Percentiles rank a stretch among this genome's conserved stretches.
phyloP scores from a whole-genome alignment of 2,888 invertebrate genomes.

The Aethes cnicana region DNA sequence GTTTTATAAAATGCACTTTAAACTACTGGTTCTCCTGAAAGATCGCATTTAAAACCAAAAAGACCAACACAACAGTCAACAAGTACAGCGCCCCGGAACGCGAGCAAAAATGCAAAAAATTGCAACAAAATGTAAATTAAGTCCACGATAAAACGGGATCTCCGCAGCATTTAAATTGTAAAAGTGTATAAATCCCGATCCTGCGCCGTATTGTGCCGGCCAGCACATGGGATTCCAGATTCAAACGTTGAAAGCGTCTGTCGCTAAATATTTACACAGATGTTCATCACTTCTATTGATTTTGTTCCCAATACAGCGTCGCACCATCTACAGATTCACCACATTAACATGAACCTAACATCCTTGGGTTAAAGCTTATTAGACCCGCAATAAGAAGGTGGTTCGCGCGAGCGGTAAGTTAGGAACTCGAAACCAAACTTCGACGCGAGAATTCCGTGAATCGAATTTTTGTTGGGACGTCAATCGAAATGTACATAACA shows the following conservation, averaged over 20 bases:
- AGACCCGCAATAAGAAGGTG: not conserved
- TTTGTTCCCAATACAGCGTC: conserved; percentile 23
- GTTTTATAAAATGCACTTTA: no score
- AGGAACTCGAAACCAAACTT: conserved; percentile 16
- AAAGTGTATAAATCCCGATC: conserved; percentile 19
- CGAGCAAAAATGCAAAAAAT: conserved; percentile 19
- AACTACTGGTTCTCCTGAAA: no score
- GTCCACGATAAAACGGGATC: conserved; percentile 28
- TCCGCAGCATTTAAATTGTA: conserved; percentile 29
- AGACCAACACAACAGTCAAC: conserved; percentile 12
- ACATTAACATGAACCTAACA: conserved; percentile 1
- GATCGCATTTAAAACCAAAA: no score
- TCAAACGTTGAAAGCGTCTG: conserved; percentile 20
- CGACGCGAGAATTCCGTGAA: conserved; percentile 12
- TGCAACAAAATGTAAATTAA: conserved; percentile 31
- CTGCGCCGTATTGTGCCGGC: not conserved
- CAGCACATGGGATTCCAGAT: conserved; percentile 21
- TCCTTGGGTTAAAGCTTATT: not conserved
- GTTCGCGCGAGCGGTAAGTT: conserved; percentile 9
- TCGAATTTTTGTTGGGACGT: conserved; percentile 24
- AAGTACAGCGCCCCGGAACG: conserved; percentile 15
- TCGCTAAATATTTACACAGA: conserved; percentile 31
- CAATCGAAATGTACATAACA: conserved; percentile 25
- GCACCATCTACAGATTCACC: not conserved
- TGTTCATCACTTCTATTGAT: conserved; percentile 31